Conservation (phyloP, 2,888 invertebrate genomes). For the Drosophila glabriapex region DNA sequence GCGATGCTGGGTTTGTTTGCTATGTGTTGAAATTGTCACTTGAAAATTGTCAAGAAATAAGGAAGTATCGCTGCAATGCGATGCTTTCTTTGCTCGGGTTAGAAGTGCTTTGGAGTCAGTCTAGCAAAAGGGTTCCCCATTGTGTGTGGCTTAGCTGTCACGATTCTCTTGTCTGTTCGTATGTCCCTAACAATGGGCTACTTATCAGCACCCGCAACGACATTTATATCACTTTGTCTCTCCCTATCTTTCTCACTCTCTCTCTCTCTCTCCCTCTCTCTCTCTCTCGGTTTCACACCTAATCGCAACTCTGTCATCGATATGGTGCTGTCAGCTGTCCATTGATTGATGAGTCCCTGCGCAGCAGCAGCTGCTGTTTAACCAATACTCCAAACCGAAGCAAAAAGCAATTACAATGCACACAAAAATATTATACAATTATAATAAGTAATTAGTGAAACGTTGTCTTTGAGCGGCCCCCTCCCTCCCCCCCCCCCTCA, state of each 20-base stretch:
- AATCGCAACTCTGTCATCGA: slow-evolving; percentile 20
- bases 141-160: slow-evolving; percentile 24
- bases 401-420: slow-evolving; percentile 34
- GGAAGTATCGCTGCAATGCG: slow-evolving; percentile 44
- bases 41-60: slow-evolving; percentile 66
- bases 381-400: slow-evolving; percentile 1
- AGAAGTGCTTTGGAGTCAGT: background rate
- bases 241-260: background rate
- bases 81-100: background rate
- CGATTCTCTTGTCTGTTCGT: slow-evolving; percentile 16
- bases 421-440: slow-evolving; percentile 51
- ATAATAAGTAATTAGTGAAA: slow-evolving; percentile 65
- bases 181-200: slow-evolving; percentile 30
- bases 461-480: slow-evolving; percentile 40
- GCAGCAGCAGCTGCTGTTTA: slow-evolving; percentile 19
- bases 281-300: background rate
- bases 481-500: background rate
- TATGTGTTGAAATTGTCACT: slow-evolving; percentile 73
- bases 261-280: background rate
- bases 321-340: slow-evolving; percentile 28
- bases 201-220: slow-evolving; percentile 21
- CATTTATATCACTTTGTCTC: slow-evolving; percentile 1
- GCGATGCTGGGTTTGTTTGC: slow-evolving; percentile 46
- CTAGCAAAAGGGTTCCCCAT: slow-evolving; percentile 3
- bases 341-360: slow-evolving; percentile 47